A percentile compares a stretch with the other conserved stretches of the same genome.
phyloP scores from a whole-genome alignment of 2,888 invertebrate species.

The Tipula vernalis region DNA sequence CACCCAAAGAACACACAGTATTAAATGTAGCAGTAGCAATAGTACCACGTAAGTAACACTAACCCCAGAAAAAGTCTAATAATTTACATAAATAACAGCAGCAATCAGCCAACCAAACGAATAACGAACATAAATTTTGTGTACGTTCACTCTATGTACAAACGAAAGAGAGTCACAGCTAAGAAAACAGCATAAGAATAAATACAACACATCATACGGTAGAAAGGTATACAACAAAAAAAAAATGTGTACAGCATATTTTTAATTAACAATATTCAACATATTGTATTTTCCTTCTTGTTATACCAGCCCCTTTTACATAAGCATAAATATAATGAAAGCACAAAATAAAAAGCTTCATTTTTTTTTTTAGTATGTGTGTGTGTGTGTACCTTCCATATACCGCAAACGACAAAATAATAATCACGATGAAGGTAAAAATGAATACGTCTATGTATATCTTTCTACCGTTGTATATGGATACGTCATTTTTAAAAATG shows the following conservation, averaged over 20 bases:
- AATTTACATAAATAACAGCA: background rate
- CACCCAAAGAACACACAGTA: background rate
- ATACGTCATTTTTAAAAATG: background rate
- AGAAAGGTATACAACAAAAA: background rate
- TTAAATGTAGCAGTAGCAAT: background rate
- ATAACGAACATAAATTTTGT: background rate
- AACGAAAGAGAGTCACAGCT: background rate
- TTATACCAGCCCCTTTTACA: background rate
- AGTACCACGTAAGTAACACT: background rate
- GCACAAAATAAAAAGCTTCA: background rate
- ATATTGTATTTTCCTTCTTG: background rate
- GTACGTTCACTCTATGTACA: background rate
- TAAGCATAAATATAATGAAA: background rate
- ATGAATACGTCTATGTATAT: background rate
- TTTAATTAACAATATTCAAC: background rate
- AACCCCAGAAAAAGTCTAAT: background rate
- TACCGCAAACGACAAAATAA: slow-evolving; percentile 4
- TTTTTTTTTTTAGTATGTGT: background rate
- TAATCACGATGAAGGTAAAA: background rate
- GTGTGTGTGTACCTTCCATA: background rate
- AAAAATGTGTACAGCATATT: background rate
- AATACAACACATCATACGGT: background rate
- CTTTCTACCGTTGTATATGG: background rate
- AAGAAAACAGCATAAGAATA: background rate
- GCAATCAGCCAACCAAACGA: background rate